Conservation (phyloP, 2,113 vertebrate genomes). For the Condylura cristata region DNA sequence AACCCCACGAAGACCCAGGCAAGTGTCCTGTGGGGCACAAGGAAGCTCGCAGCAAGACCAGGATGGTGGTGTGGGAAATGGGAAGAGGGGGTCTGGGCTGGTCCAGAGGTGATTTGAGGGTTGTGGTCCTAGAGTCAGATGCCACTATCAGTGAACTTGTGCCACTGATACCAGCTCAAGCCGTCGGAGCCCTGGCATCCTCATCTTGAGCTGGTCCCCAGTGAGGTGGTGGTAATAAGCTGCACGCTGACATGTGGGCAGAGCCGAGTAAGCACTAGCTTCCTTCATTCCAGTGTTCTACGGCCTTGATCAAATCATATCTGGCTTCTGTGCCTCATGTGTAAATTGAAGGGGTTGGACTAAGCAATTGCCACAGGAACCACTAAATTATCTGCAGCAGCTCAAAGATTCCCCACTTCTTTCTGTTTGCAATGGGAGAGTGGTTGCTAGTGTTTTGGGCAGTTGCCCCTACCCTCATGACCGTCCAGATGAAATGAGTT, state of each 20-base stretch:
- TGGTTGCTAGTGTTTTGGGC: background rate
- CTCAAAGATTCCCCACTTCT: background rate
- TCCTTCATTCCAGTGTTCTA: background rate
- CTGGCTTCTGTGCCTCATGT: background rate
- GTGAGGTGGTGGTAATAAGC: no score
- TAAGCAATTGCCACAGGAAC: background rate
- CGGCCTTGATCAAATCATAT: background rate
- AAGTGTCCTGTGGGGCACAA: background rate
- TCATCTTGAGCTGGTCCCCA: background rate
- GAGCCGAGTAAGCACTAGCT: background rate
- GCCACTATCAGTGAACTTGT: background rate
- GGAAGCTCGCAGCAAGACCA: background rate
- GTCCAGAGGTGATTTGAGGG: background rate
- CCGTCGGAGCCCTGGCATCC: background rate
- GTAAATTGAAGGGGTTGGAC: background rate
- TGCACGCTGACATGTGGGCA: background rate
- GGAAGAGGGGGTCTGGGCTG: background rate
- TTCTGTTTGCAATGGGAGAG: background rate
- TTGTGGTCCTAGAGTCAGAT: background rate
- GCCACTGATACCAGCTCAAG: background rate
- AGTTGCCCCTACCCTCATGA: background rate
- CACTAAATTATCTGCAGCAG: background rate
- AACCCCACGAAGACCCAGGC: constrained; percentile 89
- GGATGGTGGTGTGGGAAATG: background rate
- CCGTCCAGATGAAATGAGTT: background rate